A percentile compares a stretch with the other conserved stretches of the same genome.
phyloP scores from a whole-genome alignment of 2,797 vertebrate genomes.

The Tenualosa ilisha region DNA sequence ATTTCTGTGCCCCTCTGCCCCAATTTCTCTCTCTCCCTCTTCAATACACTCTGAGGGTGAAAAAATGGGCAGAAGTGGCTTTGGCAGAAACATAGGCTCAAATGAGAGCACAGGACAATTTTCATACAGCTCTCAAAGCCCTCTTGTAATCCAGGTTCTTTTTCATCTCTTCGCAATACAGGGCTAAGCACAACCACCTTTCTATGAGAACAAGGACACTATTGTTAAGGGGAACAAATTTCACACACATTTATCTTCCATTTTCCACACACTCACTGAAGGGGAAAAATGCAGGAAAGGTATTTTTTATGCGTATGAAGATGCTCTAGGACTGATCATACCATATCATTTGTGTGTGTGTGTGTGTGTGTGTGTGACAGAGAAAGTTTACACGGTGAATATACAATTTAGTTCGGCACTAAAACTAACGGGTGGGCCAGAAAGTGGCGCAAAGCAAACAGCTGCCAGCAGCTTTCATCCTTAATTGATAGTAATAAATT shows the following conservation, averaged over 20 bases:
- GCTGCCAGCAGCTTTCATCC: not conserved
- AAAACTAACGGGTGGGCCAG: no score
- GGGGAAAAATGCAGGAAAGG: not conserved
- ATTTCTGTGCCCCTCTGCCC: not conserved
- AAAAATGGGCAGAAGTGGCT: not conserved
- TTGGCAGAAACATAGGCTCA: not conserved
- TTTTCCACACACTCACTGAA: not conserved
- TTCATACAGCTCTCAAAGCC: not conserved
- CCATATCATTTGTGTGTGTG: not conserved
- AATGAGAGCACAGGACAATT: not conserved
- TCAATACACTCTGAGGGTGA: not conserved
- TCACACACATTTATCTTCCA: not conserved
- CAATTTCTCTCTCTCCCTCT: not conserved
- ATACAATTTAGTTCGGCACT: not conserved
- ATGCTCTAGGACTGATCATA: not conserved
- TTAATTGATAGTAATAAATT: not conserved
- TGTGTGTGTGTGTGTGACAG: not conserved
- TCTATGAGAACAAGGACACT: not conserved
- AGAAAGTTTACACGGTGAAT: not conserved
- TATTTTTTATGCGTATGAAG: not conserved
- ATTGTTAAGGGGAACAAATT: not conserved
- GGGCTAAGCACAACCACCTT: not conserved
- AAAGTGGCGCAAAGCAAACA: not conserved
- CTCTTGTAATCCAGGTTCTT: not conserved
- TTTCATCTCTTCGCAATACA: not conserved